Evolutionary conservation across 2,888 invertebrate species (phyloP), one percentile per base, ranked within the genome.

Genomic region (Cylloceria caligata): DNA sequence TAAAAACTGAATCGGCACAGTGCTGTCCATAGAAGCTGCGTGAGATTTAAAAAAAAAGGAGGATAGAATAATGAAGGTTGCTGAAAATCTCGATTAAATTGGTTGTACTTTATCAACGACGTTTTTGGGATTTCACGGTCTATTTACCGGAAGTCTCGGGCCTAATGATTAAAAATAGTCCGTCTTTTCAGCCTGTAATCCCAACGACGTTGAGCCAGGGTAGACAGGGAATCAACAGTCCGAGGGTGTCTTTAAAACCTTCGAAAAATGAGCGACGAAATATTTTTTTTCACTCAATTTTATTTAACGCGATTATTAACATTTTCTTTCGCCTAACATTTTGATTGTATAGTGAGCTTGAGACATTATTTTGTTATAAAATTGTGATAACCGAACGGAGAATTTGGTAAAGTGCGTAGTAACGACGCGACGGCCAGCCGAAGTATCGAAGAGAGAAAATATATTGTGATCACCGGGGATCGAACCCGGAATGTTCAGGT

Each of bases 131-230:
- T 68, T 74, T 64, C 64, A 49, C 55, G 64, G 34, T 6, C 74
- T 30, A 52, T 80, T 68, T 64, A 34, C 45, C 19, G 34, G 19
- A 52, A 52, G 27, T 47, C 39, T 52, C 49, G 49, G 3, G 42
- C 55, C 55, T 64, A 69, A 80, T 69, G 74, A 69, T 74, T 62
- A 80, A 74, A 80, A 80, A 74, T 74, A 13, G 62, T 64, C 34
- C 16, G 45, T 45, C 64, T 24, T 19, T 19, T 16, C 52, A 21
- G 27, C 7, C 19, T 39, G 64, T 64, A 69, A 69, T 55, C 49
- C 64, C 64, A 45, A 16, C n/a, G 19, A 16, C 13, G 16, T 45
- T 52, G 55, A 49, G 34, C 13, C 36, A n/a, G 36, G 19, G 21
- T 19, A 69, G 69, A 47, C 36, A 67, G 27, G 49, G 60, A 60